Evolutionary conservation across 1,140 invertebrate species (phyloP).

Genomic region (Calephelis nemesis): DNA sequence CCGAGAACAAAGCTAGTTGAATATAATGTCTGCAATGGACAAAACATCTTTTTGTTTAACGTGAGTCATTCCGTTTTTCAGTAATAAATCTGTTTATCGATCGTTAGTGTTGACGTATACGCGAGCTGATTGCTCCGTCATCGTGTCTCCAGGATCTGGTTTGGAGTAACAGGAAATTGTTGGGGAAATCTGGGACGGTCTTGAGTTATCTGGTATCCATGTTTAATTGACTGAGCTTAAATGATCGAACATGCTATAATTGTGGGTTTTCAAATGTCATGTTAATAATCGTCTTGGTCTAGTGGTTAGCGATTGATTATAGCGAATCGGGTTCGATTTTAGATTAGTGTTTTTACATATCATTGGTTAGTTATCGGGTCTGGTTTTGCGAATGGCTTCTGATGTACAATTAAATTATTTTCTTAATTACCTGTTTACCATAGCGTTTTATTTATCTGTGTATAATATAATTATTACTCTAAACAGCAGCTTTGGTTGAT

Average conservation of each 20-base stretch:
- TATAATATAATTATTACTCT: too few species aligned
- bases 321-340: not conserved
- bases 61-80: not conserved
- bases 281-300: not conserved
- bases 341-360: too few species aligned
- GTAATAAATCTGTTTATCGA: slow-evolving; percentile 6
- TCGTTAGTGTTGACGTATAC: slow-evolving; percentile 10
- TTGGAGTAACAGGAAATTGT: slow-evolving; percentile 40
- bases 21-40: too few species aligned
- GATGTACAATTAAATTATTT: too few species aligned
- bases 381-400: too few species aligned
- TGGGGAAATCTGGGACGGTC: slow-evolving; percentile 37
- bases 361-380: too few species aligned
- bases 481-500: too few species aligned
- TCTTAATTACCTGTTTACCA: too few species aligned
- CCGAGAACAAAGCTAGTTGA: too few species aligned
- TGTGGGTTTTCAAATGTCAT: not conserved
- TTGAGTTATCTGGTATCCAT: slow-evolving; percentile 29
- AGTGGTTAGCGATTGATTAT: not conserved
- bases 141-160: slow-evolving; percentile 22
- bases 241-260: slow-evolving; percentile 2
- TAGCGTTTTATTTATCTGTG: too few species aligned
- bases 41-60: not conserved
- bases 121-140: slow-evolving; percentile 25
- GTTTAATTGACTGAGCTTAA: slow-evolving; percentile 23